Percentiles rank a stretch among this genome's conserved stretches.
Evolutionary conservation across 2,797 vertebrate genomes (phyloP).

Genomic region (Poecilia picta): DNA sequence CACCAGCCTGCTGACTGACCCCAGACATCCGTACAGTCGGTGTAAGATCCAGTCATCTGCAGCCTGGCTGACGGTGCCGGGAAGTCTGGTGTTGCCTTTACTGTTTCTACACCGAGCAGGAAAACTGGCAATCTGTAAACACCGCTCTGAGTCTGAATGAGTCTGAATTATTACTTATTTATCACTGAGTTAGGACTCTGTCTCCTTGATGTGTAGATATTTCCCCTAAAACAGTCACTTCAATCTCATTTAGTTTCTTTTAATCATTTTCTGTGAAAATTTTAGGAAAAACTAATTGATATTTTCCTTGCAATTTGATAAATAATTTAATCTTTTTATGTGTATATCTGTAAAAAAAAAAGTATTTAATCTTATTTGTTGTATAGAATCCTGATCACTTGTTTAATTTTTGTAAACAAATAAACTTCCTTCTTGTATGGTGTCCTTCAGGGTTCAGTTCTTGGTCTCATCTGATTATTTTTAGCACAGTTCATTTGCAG

Average conservation of each 20-base stretch:
- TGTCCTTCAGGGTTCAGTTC: too few species aligned
- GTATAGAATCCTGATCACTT: neutral
- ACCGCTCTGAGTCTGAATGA: neutral
- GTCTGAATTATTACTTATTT: too few species aligned
- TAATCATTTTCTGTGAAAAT: neutral
- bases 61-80: neutral
- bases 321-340: neutral
- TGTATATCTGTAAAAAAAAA: neutral
- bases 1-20: neutral
- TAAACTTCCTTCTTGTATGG: too few species aligned
- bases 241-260: neutral
- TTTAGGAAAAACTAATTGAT: neutral
- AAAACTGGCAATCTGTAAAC: neutral
- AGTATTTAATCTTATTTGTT: neutral
- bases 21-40: neutral
- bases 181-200: too few species aligned
- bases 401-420: neutral
- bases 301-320: neutral
- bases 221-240: neutral
- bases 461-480: too few species aligned
- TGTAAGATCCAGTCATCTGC: neutral
- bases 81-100: constrained; percentile 13
- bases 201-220: neutral
- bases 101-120: constrained; percentile 22
- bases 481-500: too few species aligned